Base-by-base conservation (phyloP, 2,888 invertebrate species). In the Ptychoptera albimana region DNA sequence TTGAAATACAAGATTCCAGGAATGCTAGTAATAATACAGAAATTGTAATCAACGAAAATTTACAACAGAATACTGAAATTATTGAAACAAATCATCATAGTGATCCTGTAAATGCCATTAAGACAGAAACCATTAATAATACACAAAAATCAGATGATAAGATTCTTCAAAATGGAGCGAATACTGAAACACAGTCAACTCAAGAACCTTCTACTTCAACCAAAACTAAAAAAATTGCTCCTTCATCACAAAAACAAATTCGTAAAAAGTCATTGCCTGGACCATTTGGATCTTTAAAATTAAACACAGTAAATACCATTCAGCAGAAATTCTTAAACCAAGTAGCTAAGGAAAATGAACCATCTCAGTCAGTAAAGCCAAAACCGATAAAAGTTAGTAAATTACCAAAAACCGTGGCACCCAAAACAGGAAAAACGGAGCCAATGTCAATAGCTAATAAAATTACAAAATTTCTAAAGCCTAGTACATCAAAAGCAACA, bases 261-360 rank as follows among this genome's bases (percentile, higher is more conserved):
- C 58, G 65, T 5, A 61, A 63, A 36, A 62, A 63, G 49, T 65
- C 66, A 10, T 58, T 63, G 36, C 59, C 64, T 6, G 61, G 56
- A 12, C 55, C 58, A 29, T 49, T 56, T 30, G 51, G 60, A 6
- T 14, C 41, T 23, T 23, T 23, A 8, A 37, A 30, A n/a, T 57
- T 60, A 2, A 61, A 58, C 3, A 64, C 63, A 0, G 60, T 64
- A 2, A 60, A 59, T 42, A 55, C 58, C 8, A 61, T 64, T 42
- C 61, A 62, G 46, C 59, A 61, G 50, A 57, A 63, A 42, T 58
- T 58, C 15, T 50, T 62, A 2, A 58, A 56, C 13, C 60, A 57
- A 35, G 58, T 60, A 44, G 50, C 50, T 11, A 29, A 49, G 8
- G 49, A 41, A 29, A 45, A 45, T 2, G 23, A 23, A 7, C 23